These are phyloP conservation scores for Drosophila pruinosa DNA, from an alignment of 1,140 invertebrate genomes.

Conservation along the genomic window DNA sequence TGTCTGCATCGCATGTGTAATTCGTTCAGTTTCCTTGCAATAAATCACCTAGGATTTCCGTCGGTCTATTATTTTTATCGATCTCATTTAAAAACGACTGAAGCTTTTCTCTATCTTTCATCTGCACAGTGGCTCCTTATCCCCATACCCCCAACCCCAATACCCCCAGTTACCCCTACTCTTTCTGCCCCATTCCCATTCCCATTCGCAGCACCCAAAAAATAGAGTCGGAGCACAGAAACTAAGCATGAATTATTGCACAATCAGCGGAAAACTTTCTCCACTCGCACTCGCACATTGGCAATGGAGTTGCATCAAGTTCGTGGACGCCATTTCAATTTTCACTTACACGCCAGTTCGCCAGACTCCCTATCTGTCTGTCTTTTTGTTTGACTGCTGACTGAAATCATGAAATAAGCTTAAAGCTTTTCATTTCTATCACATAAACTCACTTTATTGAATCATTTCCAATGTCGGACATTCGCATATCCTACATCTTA, in stretches of 20 bases:
- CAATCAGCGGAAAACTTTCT: conserved; percentile 69
- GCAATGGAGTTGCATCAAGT: conserved; percentile 27
- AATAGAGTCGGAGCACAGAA: conserved; percentile 43
- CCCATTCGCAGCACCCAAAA: neutral
- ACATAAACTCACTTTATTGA: neutral
- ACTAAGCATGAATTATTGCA: conserved; percentile 68
- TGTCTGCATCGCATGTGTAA: conserved; percentile 42
- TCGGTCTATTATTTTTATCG: conserved; percentile 64
- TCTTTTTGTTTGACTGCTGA: neutral
- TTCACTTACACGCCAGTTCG: conserved; percentile 22
- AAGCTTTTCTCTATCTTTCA: conserved; percentile 57
- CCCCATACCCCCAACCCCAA: neutral
- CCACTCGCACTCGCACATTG: conserved; percentile 20
- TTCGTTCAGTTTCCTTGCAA: conserved; percentile 52
- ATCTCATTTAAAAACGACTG: conserved; percentile 62
- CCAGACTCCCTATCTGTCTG: neutral
- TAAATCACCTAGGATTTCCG: conserved; percentile 63
- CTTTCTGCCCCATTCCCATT: neutral
- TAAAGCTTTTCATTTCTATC: conserved; percentile 8
- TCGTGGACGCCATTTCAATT: conserved; percentile 48
- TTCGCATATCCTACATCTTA: neutral
- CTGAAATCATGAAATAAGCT: conserved; percentile 8
- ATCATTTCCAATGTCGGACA: conserved; percentile 5
- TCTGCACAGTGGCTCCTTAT: conserved; percentile 30
- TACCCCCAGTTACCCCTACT: neutral